phyloP scores from a whole-genome alignment of 2,113 vertebrate genomes.

The Danionella cerebrum region DNA sequence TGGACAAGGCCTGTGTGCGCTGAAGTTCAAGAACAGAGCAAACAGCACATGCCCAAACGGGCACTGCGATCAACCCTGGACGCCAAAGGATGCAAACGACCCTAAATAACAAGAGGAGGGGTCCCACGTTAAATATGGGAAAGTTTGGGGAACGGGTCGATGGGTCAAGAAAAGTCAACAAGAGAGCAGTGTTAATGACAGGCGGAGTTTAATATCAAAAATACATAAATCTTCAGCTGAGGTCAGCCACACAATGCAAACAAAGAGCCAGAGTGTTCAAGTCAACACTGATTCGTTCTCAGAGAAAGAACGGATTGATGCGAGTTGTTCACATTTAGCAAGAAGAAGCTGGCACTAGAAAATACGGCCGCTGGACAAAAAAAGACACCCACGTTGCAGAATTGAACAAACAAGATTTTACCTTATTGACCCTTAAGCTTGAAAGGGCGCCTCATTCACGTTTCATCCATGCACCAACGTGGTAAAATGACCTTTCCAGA shows the following conservation, averaged over 20 bases:
- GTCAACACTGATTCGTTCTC: slow-evolving; percentile 81
- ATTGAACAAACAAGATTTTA: not conserved
- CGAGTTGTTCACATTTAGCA: slow-evolving; percentile 79
- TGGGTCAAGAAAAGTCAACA: slow-evolving; percentile 98
- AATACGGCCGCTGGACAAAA: slow-evolving; percentile 48
- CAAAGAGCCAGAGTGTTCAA: slow-evolving; percentile 76
- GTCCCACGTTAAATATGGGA: slow-evolving; percentile 86
- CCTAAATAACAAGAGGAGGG: slow-evolving; percentile 53
- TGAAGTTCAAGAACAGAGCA: slow-evolving; percentile 99
- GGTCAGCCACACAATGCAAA: slow-evolving; percentile 78
- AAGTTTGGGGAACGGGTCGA: slow-evolving; percentile 76
- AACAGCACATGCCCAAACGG: slow-evolving; percentile 79
- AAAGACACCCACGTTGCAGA: not conserved
- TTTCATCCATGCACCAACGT: no score
- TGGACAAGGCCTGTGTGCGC: slow-evolving; percentile 73
- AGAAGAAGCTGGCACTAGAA: slow-evolving; percentile 67
- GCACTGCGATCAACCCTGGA: slow-evolving; percentile 44
- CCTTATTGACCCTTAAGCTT: no score
- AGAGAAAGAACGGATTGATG: slow-evolving; percentile 68
- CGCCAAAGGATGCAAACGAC: slow-evolving; percentile 44
- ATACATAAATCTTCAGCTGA: slow-evolving; percentile 92
- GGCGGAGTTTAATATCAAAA: slow-evolving; percentile 98
- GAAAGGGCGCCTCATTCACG: no score
- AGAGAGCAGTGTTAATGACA: slow-evolving; percentile 84
- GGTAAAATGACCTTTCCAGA: no score